Base-by-base conservation (phyloP, 2,797 vertebrate species). In the Linurgus olivaceus region DNA sequence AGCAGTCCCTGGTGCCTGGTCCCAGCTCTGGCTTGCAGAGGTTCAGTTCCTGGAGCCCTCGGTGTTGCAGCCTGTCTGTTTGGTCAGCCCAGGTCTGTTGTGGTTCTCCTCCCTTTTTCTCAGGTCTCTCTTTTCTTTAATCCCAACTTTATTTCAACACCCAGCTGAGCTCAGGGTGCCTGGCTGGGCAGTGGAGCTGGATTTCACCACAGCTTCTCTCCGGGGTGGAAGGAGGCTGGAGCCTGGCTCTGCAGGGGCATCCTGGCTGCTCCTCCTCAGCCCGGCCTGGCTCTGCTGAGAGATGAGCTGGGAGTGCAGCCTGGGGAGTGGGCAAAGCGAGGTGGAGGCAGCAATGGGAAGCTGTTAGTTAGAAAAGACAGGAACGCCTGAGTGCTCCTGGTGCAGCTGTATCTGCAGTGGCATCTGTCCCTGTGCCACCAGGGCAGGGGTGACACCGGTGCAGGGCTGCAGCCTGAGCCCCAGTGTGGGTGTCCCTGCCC, bases 1-100 rank as follows among this genome's bases (percentile, higher is more conserved):
- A 15, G 2, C 4, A 3, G 37, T 16, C 16, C 5, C 0, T 3
- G 37, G 0, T 2, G 9, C 74, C 31, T 18, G 3, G 6, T 12
- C 48, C 59, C 4, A 1, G 4, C 57, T 79, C 63, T 51, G 82
- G 1, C 38, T 68, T 17, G 59, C 86, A 81, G 88, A 28, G 70
- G 2, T 5, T 26, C 40, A 13, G 45, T 76, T 52, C 48, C 11
- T 4, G 6, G 57, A 11, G 31, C 15, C 28, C 23, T 31, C 2
- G 6, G 25, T 28, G 10, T 25, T 31, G 37, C 40, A 3, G 1
- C 10, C 10, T 58, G 29, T 52, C 10, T 58, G 29, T 52, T 2
- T 7, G 48, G 42, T 29, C 16, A 8, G 12, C 31, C n/a, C 3
- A 3, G 9, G 1, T 44, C 45, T 1, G 24, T 38, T 8, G 38